Evolutionary conservation across 1,140 invertebrate species (phyloP), one percentile per base, ranked within the genome.

Genomic region (Hyles euphorbiae): DNA sequence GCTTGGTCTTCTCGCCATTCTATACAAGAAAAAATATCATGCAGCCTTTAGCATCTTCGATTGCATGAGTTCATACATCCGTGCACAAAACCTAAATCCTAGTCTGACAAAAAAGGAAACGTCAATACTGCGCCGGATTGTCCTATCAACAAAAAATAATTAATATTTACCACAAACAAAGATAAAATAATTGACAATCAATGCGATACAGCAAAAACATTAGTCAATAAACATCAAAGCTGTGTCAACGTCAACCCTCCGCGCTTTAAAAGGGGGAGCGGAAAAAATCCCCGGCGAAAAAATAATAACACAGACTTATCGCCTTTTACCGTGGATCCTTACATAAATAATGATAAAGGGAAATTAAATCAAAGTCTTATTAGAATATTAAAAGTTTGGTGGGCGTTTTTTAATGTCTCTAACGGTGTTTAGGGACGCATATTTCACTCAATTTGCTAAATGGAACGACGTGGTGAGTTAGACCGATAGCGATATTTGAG

Each of bases 281-380:
- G 22, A 61, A 68, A 72, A 71, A 74, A 55, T 49, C 54, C 67
- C 65, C 70, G 61, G 53, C 63, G 64, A 75, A 81, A 86, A 87
- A 78, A 77, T 80, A 87, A 86, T 80, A 87, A 78, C 76, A 67
- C 74, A 61, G 76, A 67, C 81, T 88, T 86, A 85, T 82, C 81
- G 84, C 81, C 76, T 85, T 85, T 76, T 83, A 81, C 79, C 70
- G 76, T 68, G 73, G 70, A 70, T 80, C 74, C 80, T 78, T 85
- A 85, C 85, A 88, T 88, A 88, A 88, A 88, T 88, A 88, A 88
- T 84, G 82, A 88, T 88, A 86, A 88, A 87, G 73, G 78, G 76
- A 85, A 88, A 86, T 87, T 87, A 87, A 88, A 88, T 88, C 85
- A 88, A 86, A 86, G 76, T 83, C 85, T 86, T 88, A 85, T 86